Conservation (phyloP, 2,888 invertebrate genomes). For the Cataglyphis altisquamis region DNA sequence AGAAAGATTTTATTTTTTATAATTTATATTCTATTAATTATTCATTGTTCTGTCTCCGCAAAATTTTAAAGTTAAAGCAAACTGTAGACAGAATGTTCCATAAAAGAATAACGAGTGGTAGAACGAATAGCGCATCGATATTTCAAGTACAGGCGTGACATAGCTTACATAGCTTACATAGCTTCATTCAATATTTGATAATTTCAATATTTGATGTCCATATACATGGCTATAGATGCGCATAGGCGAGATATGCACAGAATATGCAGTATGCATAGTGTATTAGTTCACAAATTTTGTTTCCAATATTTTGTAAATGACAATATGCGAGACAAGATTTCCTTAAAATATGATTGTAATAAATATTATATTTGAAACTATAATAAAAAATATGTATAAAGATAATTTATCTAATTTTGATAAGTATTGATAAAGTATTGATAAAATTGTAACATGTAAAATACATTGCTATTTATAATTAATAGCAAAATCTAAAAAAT, state of each 20-base stretch:
- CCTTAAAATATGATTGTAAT: not conserved
- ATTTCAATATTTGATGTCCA: not conserved
- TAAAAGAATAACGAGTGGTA: not conserved
- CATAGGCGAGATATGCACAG: not conserved
- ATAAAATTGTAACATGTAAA: not conserved
- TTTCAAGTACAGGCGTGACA: constrained; percentile 1
- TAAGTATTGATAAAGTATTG: not conserved
- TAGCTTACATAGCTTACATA: constrained; percentile 8
- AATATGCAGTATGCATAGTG: not conserved
- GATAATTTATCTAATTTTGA: not conserved
- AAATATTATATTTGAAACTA: not conserved
- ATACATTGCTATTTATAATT: not conserved
- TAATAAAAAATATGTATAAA: not conserved
- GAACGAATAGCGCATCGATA: constrained; percentile 13
- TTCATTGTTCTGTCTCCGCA: not conserved
- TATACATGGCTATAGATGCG: not conserved
- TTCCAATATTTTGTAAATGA: not conserved
- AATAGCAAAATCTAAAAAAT: not conserved
- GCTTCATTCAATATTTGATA: constrained; percentile 42
- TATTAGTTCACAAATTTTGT: not conserved
- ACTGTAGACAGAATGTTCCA: not conserved
- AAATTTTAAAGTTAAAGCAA: not conserved
- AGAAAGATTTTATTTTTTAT: not conserved
- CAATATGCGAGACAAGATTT: not conserved
- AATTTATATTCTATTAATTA: not conserved